Base-by-base conservation (phyloP, 2,888 invertebrate genomes). In the Lasioglossum oenotherae region DNA sequence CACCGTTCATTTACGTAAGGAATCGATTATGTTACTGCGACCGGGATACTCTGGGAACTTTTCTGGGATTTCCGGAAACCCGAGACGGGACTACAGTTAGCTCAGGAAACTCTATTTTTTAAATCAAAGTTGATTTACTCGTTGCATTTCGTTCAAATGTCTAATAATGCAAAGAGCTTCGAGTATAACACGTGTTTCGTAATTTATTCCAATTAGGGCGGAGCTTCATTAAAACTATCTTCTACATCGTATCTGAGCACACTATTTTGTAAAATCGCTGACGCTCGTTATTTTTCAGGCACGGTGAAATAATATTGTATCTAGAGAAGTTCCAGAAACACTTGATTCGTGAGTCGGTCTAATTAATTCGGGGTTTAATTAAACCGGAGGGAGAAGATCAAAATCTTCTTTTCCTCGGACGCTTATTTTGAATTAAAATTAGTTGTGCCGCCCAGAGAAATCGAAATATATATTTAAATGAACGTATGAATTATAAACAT, bases 191-290 rank as follows among this genome's bases (percentile, higher is more conserved):
- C 60, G 27, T 14, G 64, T 31, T 31, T 64, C 31, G 16, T 31
- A 31, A 64, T 64, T 64, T 64, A 64, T 64, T 64, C 64, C 64
- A 64, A 64, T 64, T 64, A 64, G 64, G 64, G 16, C 31, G 16
- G 6, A 16, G 16, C 27, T 6, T 16, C 31, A 64, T 64, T 64
- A 64, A 64, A 64, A 64, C 31, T 31, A 64, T 27, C 16, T 2
- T 31, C 16, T 0, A 64, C 31, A 64, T 64, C 64, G 64, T 19
- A 3, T 64, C 64, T 1, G 64, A 27, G 27, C 60, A 27, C 5
- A 64, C 27, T 64, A 27, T 31, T 64, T 64, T 27, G 64, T 64
- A 27, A 60, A 31, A 10, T 53, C 10, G 53, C 10, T n/a, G 44
- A n/a, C 4, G 57, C 57, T 57, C 57, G 57, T 57, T 57, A 57